These are phyloP conservation scores for Cottoperca gobio DNA, from an alignment of 2,797 vertebrate genomes.

Conservation along the genomic window DNA sequence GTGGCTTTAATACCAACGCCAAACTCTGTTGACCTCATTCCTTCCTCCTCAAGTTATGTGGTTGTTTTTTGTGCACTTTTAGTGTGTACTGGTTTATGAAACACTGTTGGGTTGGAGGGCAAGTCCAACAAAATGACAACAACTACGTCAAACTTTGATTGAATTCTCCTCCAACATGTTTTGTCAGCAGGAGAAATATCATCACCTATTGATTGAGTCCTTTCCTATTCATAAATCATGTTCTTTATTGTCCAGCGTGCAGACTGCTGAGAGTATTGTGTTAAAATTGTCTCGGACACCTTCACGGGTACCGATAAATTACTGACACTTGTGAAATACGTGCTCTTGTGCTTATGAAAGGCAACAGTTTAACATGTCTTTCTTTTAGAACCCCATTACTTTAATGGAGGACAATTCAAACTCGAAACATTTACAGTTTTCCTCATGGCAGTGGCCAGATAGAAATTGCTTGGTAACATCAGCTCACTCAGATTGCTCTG, in stretches of 20 bases:
- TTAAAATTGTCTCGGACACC: constrained; percentile 66
- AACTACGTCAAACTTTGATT: constrained; percentile 68
- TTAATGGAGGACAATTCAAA: constrained; percentile 79
- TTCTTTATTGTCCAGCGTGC: constrained; percentile 62
- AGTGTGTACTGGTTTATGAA: constrained; percentile 67
- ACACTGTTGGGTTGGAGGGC: constrained; percentile 72
- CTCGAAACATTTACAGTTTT: constrained; percentile 74
- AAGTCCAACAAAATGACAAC: constrained; percentile 63
- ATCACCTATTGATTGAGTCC: constrained; percentile 66
- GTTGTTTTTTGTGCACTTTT: constrained; percentile 49
- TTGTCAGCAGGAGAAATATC: constrained; percentile 71
- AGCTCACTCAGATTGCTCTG: constrained; percentile 65
- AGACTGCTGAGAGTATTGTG: constrained; percentile 52
- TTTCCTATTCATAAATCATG: constrained; percentile 71
- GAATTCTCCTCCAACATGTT: constrained; percentile 64
- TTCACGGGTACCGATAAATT: constrained; percentile 75
- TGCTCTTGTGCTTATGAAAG: constrained; percentile 68
- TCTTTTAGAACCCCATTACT: constrained; percentile 79
- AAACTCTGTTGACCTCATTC: constrained; percentile 62
- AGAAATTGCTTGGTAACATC: constrained; percentile 70
- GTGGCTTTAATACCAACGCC: constrained; percentile 50
- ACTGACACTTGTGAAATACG: constrained; percentile 73
- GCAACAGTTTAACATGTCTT: constrained; percentile 75
- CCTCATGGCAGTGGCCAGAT: constrained; percentile 54
- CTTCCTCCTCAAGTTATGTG: constrained; percentile 45